Evolutionary conservation across 1,140 invertebrate genomes (phyloP), one percentile per base, ranked within the genome.

Genomic region (Uloborus diversus): DNA sequence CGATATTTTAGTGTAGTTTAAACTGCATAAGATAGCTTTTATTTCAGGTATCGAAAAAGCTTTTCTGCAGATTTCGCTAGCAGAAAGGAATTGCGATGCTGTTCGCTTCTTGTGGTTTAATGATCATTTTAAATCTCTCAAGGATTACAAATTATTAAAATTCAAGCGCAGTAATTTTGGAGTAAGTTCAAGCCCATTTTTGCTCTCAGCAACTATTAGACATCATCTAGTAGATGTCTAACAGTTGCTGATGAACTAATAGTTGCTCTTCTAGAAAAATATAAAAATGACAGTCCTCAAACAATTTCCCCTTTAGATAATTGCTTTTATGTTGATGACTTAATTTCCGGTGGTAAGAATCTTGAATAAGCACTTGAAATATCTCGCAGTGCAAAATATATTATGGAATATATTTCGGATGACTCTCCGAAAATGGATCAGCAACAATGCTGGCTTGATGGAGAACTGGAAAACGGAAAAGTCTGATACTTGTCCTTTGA

Each of bases 41-140:
- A 32, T 37, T 4, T 32, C 80, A 32, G 81, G 79, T 35, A 66
- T 82, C 5, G 33, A 79, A 32, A 76, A 82, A 32, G 80, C 79
- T 33, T 82, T 81, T 66, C 25, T 68, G 27, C 70, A 79, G 27
- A 20, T 81, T 4, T 42, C 9, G 3, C 20, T 81, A 3, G 32
- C 42, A 13, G 49, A 68, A 3, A 32, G 47, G 23, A 25, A 80
- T 32, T 4, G 49, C 3, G 35, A 73, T 61, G 28, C 69, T 13
- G 69, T 73, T 14, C 47, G 51, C 7, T 51, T 70, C 23, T 17
- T 70, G 4, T 70, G 47, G 28, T 13, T 4, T 33, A 47, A 20
- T 53, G n/a, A 37, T 13, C 25, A 33, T 4, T 1, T 13, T 53
- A 4, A 32, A 3, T 4, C 4, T 11, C 37, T 53, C 7, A 23